Conservation (phyloP, 2,797 vertebrate genomes). For the Taenioides sp. region DNA sequence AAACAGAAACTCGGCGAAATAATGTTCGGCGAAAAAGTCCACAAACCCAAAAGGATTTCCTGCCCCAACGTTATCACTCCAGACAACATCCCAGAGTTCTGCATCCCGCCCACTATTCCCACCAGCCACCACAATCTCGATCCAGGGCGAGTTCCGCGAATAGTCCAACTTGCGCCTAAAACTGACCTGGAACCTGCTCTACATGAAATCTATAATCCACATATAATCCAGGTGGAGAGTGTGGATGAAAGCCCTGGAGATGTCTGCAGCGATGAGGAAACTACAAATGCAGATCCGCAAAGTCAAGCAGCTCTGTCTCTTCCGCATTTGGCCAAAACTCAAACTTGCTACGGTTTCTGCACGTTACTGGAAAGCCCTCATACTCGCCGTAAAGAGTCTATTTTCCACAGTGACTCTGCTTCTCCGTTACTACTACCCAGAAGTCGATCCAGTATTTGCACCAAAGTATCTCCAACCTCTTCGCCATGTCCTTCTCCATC, state of each 20-base stretch:
- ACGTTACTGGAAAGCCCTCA: conserved; percentile 92
- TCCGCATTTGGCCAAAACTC: conserved; percentile 80
- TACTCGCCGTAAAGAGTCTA: conserved; percentile 90
- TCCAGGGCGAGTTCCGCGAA: conserved; percentile 43
- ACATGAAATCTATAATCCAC: conserved; percentile 58
- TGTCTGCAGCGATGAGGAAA: conserved; percentile 78
- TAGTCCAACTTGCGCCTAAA: conserved; percentile 36
- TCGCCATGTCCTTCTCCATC: conserved; percentile 57
- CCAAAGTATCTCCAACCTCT: conserved; percentile 51
- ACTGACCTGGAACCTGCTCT: conserved; percentile 50
- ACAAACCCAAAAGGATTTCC: conserved; percentile 68
- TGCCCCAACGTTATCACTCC: conserved; percentile 93
- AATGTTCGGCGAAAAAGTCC: conserved; percentile 78
- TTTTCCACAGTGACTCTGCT: conserved; percentile 82
- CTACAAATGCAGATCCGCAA: conserved; percentile 85
- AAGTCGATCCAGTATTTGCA: conserved; percentile 74
- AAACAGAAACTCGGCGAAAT: conserved; percentile 73
- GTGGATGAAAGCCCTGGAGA: conserved; percentile 79
- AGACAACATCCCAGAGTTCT: conserved; percentile 91
- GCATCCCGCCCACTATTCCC: conserved; percentile 86
- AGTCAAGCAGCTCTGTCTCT: conserved; percentile 84
- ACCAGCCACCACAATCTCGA: conserved; percentile 54
- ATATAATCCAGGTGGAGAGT: conserved; percentile 89
- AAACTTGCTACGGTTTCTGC: conserved; percentile 92
- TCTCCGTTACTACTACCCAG: conserved; percentile 77